Conservation (phyloP, 2,113 vertebrate species). For the Mustela lutreola region DNA sequence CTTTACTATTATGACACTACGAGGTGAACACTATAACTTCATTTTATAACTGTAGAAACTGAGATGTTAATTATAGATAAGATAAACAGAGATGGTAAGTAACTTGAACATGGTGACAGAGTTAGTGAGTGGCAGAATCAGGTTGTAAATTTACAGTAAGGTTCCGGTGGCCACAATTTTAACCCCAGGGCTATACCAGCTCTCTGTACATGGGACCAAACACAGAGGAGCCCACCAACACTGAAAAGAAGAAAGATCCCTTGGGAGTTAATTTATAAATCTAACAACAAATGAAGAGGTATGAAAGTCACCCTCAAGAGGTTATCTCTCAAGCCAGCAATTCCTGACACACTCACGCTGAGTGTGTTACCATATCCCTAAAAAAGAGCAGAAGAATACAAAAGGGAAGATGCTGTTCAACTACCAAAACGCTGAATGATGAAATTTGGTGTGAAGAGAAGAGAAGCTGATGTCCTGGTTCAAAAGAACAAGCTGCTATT, state of each 20-base stretch:
- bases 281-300: neutral
- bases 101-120: neutral
- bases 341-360: neutral
- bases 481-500: neutral
- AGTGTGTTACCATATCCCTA: neutral
- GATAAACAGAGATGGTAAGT: neutral
- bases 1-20: neutral
- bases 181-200: neutral
- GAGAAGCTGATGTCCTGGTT: neutral
- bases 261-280: neutral
- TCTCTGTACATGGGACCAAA: neutral
- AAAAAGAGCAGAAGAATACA: neutral
- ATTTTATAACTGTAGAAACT: neutral
- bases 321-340: neutral
- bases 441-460: neutral
- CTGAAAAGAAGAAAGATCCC: neutral
- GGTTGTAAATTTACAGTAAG: neutral
- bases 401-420: neutral
- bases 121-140: neutral
- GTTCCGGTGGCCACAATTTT: neutral
- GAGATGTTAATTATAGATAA: neutral
- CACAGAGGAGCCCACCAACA: neutral
- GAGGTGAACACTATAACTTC: neutral
- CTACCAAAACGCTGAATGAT: neutral
- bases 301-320: neutral